phyloP scores from a whole-genome alignment of 2,797 vertebrate species.

The Oryzias dopingdopingensis region DNA sequence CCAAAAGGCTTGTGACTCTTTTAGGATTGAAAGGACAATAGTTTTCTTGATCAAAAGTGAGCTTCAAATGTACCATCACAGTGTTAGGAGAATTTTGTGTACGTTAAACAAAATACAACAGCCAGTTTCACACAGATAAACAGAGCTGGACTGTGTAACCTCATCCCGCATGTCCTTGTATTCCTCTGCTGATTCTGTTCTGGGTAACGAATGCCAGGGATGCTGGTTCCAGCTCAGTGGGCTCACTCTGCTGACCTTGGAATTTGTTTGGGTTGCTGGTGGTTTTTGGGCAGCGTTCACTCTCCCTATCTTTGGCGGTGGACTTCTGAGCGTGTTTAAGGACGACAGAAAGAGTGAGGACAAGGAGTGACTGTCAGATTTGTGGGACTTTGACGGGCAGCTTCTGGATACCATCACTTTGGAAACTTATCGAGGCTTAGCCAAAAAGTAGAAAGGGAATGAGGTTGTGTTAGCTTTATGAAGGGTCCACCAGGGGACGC shows the following conservation, averaged over 20 bases:
- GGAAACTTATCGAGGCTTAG: constrained; percentile 16
- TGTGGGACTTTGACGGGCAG: background rate
- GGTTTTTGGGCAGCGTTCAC: constrained; percentile 41
- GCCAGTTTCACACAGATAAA: constrained; percentile 48
- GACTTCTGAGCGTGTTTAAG: constrained; percentile 11
- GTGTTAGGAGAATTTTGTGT: constrained; percentile 40
- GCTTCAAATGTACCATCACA: constrained; percentile 15
- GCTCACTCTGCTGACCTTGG: constrained; percentile 64
- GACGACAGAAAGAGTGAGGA: background rate
- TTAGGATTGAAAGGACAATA: no score
- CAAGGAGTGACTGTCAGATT: constrained; percentile 7
- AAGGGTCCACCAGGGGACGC: background rate
- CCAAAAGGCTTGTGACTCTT: no score
- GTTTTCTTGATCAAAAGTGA: no score
- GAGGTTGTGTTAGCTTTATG: background rate
- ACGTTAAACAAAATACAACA: constrained; percentile 13
- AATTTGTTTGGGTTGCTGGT: constrained; percentile 62
- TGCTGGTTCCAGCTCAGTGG: constrained; percentile 54
- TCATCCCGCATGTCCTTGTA: constrained; percentile 50
- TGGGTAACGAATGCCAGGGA: constrained; percentile 56
- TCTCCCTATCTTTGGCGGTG: constrained; percentile 29
- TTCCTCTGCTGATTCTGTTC: constrained; percentile 47
- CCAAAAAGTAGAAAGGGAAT: constrained; percentile 7
- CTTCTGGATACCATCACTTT: constrained; percentile 28
- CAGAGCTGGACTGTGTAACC: constrained; percentile 50